Percentiles rank a stretch among this genome's conserved stretches.
Conservation (phyloP, 2,113 vertebrate species). For the Climacteris rufus region DNA sequence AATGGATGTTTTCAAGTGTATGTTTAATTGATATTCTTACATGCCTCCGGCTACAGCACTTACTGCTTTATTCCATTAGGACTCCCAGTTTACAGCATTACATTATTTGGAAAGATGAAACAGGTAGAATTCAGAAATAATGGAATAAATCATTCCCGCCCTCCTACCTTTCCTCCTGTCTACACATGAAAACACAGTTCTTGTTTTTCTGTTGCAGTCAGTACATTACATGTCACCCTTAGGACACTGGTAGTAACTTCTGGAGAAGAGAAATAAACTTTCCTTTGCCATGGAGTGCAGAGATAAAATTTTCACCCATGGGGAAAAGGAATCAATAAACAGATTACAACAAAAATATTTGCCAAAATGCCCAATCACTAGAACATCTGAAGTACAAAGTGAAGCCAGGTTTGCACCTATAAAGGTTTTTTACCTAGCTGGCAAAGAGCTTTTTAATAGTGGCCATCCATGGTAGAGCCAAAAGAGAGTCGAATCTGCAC, state of each 20-base stretch:
- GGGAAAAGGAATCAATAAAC: background rate
- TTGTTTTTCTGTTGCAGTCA: background rate
- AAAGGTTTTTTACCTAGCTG: background rate
- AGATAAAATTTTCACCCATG: background rate
- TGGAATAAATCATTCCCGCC: background rate
- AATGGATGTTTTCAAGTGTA: conserved; percentile 4
- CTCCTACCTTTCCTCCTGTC: background rate
- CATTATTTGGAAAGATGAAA: background rate
- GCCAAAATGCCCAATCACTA: background rate
- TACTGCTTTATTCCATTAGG: background rate
- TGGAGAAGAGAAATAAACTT: background rate
- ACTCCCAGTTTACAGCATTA: background rate
- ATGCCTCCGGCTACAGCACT: background rate
- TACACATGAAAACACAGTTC: background rate
- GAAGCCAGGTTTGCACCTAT: background rate
- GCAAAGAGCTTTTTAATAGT: background rate
- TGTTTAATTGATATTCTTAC: conserved; percentile 27
- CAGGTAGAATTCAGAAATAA: background rate
- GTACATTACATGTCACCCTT: background rate
- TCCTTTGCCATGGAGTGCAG: background rate
- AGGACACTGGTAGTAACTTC: background rate
- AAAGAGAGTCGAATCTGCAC: background rate
- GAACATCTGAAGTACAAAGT: background rate
- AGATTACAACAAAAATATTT: background rate
- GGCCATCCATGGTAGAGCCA: background rate